phyloP scores from a whole-genome alignment of 2,113 vertebrate genomes.

The Gymnarchus niloticus region DNA sequence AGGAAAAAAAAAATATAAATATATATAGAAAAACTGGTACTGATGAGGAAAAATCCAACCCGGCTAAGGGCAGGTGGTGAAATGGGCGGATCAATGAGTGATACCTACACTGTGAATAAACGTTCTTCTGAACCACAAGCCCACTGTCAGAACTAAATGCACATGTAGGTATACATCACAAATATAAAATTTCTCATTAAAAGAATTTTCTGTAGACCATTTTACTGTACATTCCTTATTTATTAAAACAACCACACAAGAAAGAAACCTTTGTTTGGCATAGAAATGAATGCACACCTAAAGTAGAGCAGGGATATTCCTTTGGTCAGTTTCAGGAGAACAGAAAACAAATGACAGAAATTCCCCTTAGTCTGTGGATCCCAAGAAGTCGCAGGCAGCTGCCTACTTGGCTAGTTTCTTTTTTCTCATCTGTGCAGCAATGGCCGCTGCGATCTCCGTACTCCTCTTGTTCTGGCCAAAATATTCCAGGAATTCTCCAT shows the following conservation, averaged over 20 bases:
- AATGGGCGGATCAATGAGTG: neutral
- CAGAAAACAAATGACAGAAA: neutral
- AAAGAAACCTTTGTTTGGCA: neutral
- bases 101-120: neutral
- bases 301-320: neutral
- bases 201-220: neutral
- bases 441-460: conserved; percentile 68
- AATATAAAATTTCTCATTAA: neutral
- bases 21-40: too few relatives aligned
- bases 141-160: neutral
- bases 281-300: neutral
- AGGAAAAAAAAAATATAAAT: too few relatives aligned
- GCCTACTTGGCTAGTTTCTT: conserved; percentile 54
- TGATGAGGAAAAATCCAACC: too few relatives aligned
- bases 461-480: conserved; percentile 89
- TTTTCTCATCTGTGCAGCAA: conserved; percentile 81
- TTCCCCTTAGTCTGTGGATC: neutral
- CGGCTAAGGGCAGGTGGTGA: too few relatives aligned
- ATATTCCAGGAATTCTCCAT: conserved; percentile 84
- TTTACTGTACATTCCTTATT: neutral
- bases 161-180: neutral
- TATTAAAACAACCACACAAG: neutral
- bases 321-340: neutral
- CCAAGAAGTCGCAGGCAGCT: neutral
- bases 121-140: neutral